A percentile compares a stretch with the other conserved stretches of the same genome.
Evolutionary conservation across 2,888 invertebrate species (phyloP).

Genomic region (Tipula vernalis): DNA sequence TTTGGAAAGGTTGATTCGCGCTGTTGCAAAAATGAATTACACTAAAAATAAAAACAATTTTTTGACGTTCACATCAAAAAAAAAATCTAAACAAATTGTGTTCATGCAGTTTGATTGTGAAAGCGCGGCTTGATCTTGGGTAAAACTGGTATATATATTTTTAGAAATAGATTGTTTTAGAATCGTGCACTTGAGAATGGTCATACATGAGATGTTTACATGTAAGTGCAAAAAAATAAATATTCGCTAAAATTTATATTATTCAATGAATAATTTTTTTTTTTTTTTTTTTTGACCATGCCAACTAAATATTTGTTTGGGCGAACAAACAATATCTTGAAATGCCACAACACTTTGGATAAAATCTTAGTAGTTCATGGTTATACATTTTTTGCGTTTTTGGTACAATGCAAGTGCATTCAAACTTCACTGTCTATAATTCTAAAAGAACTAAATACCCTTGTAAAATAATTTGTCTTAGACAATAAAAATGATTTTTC

Average conservation of each 20-base stretch:
- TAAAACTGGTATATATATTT: not conserved
- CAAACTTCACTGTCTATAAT: not conserved
- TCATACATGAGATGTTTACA: not conserved
- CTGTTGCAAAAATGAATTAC: not conserved
- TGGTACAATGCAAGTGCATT: not conserved
- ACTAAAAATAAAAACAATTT: not conserved
- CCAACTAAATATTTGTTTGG: not conserved
- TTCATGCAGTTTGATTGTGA: not conserved
- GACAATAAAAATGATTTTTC: not conserved
- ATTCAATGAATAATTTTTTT: not conserved
- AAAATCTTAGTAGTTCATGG: not conserved
- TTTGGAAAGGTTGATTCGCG: not conserved
- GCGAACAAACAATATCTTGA: not conserved
- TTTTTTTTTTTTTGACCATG: not conserved
- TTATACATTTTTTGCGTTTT: not conserved
- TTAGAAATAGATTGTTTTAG: not conserved
- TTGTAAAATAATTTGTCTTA: not conserved
- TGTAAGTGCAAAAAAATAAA: not conserved
- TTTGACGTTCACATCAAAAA: not conserved
- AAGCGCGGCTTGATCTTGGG: not conserved
- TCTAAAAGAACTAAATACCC: not conserved
- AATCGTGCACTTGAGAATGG: not conserved
- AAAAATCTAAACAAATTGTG: not conserved
- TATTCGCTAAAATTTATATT: not conserved
- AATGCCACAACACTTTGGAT: not conserved